Evolutionary conservation across 2,888 invertebrate genomes (phyloP), one percentile per base, ranked within the genome.

Genomic region (Cosmia pyralina): DNA sequence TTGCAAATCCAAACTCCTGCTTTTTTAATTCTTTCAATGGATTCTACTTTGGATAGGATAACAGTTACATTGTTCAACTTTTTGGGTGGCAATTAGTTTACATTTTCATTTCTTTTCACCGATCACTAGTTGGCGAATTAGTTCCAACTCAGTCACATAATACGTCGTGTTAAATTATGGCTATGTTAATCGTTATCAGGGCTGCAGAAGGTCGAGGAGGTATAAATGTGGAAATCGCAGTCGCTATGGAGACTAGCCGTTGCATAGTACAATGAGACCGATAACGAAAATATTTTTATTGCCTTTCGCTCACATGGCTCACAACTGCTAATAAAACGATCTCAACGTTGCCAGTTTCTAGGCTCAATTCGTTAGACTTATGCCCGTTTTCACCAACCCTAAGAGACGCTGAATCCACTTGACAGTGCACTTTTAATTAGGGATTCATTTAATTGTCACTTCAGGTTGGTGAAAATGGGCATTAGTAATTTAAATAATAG

Each of bases 171-270:
- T 55, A 69, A 77, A 81, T 80, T 77, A 77, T 75, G 58, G 58
- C 60, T 38, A 71, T 75, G 79, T 73, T 72, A 77, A 53, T 70
- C 67, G 81, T 88, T 87, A 88, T 86, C 87, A 84, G 53, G 52
- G 65, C 53, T 72, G 58, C 55, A 73, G 86, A 88, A 88, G 84
- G 81, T 78, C 79, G 77, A 74, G 65, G 68, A 60, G 71, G 63
- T 71, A 75, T 85, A 86, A 88, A 84, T 88, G 84, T 81, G 83
- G 75, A 84, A 72, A 72, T 74, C 71, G 53, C 76, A 69, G 91
- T 91, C 87, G 71, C 91, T 87, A 92, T 90, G 87, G 91, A 77
- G 81, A 91, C 90, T 76, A 76, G 64, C 82, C 84, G 77, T 79
- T 84, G 82, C 83, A 83, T 84, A 83, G 82, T 82, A 85, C 80